Base-by-base conservation (phyloP, 1,140 invertebrate genomes). In the Drosophila nasuta region DNA sequence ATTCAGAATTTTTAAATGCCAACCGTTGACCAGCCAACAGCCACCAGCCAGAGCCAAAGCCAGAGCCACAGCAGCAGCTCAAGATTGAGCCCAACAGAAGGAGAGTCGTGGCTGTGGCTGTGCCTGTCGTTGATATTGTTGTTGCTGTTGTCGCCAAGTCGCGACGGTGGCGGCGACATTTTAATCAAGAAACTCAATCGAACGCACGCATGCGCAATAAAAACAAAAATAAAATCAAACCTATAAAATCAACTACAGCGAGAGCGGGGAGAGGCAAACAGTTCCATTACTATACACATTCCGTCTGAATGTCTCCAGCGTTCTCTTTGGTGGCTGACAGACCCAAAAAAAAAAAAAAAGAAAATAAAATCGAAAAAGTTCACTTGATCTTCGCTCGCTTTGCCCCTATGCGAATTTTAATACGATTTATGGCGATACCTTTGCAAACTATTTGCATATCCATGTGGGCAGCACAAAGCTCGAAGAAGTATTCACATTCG, bases 121-220 rank as follows among this genome's bases (percentile, higher is more conserved):
- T 46, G 25, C 58, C 49, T 41, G 48, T 30, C 41, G 49, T 13
- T 56, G 49, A 60, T 66, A 48, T 20, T 71, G 66, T 38, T 58
- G 74, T 63, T 71, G 66, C 30, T 58, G 74, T 63, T 69, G 66
- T 75, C 68, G 52, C 58, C 76, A 71, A 58, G 60, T 62, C 48
- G 46, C 76, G 68, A 70, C 83, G 83, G 80, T 72, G 71, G 64
- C 75, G 75, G 78, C 86, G 75, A 89, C 89, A 82, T 89, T 91
- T 91, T 91, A 91, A 91, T 91, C 89, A 91, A 91, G 81, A 91
- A 85, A 91, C 81, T 89, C 75, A 91, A 92, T 92, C 91, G 91
- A 91, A 88, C 83, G 86, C 91, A 92, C 91, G 90, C 91, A 92
- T 91, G 90, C 91, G 86, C 90, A 86, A 92, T 91, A 91, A 92